Percentiles rank a stretch among this genome's conserved stretches.
Evolutionary conservation across 2,888 invertebrate species (phyloP).

Genomic region (Leistus spinibarbis): DNA sequence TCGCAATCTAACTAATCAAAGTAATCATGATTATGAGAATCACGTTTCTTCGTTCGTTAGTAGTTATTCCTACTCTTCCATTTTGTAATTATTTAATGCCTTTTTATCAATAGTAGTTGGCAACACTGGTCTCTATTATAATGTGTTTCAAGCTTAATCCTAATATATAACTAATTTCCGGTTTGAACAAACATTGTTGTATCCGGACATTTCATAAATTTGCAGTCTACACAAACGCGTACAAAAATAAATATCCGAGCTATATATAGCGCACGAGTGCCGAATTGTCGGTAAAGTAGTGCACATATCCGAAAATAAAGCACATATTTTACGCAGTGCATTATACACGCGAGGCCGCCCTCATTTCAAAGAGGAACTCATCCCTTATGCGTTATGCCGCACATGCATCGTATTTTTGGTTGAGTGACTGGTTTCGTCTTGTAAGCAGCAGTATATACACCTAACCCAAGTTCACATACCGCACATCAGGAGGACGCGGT

Average conservation of each 20-base stretch:
- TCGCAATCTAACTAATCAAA: too few relatives aligned
- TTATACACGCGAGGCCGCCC: background rate
- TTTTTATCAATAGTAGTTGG: too few relatives aligned
- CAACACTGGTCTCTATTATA: too few relatives aligned
- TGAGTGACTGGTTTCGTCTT: background rate
- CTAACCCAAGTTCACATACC: conserved; percentile 3
- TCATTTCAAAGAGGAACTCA: background rate
- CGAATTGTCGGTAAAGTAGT: conserved; percentile 19
- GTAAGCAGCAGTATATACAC: background rate
- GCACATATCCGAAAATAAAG: conserved; percentile 19
- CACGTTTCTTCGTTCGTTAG: too few relatives aligned
- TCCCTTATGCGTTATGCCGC: background rate
- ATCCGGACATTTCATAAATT: background rate
- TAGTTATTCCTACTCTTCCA: too few relatives aligned
- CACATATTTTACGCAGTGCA: conserved; percentile 12
- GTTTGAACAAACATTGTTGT: background rate
- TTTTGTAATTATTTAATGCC: too few relatives aligned
- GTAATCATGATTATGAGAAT: too few relatives aligned
- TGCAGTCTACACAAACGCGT: background rate
- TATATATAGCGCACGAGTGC: background rate
- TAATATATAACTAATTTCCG: background rate
- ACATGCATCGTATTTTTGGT: background rate
- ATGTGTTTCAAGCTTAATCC: too few relatives aligned
- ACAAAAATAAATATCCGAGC: background rate
- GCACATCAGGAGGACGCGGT: conserved; percentile 7